phyloP scores from a whole-genome alignment of 2,113 vertebrate genomes.

The Corythaeola cristata region DNA sequence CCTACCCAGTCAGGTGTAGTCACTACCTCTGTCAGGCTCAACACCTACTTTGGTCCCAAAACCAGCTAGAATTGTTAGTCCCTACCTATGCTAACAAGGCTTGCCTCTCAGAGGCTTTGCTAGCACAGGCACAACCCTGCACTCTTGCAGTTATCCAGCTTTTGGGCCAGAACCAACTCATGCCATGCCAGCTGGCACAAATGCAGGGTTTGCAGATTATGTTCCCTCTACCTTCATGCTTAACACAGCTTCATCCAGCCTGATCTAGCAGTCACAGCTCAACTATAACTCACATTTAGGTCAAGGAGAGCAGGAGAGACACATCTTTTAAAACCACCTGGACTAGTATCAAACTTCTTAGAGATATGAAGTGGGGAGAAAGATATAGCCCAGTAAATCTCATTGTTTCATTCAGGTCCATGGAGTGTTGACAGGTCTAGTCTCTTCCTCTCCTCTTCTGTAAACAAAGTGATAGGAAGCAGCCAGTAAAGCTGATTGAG shows the following conservation, averaged over 20 bases:
- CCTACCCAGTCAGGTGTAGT: background rate
- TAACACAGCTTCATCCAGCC: background rate
- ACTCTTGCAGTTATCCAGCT: background rate
- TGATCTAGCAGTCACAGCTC: background rate
- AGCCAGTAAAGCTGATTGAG: background rate
- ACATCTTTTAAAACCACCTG: background rate
- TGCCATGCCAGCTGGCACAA: background rate
- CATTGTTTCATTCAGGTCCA: background rate
- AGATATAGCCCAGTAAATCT: background rate
- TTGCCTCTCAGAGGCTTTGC: background rate
- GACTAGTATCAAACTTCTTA: background rate
- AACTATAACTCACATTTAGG: background rate
- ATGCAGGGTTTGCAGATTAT: background rate
- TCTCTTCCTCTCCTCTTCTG: background rate
- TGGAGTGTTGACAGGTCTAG: background rate
- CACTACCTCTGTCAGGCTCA: background rate
- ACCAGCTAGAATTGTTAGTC: background rate
- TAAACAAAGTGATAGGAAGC: background rate
- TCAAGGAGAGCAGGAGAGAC: background rate
- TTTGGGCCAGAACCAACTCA: background rate
- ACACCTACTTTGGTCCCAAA: background rate
- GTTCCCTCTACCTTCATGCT: background rate
- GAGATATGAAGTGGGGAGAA: background rate
- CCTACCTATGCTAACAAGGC: background rate
- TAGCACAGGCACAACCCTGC: background rate